These are phyloP conservation scores for Sacculina carcini DNA, from an alignment of 2,888 invertebrate species.

Conservation along the genomic window DNA sequence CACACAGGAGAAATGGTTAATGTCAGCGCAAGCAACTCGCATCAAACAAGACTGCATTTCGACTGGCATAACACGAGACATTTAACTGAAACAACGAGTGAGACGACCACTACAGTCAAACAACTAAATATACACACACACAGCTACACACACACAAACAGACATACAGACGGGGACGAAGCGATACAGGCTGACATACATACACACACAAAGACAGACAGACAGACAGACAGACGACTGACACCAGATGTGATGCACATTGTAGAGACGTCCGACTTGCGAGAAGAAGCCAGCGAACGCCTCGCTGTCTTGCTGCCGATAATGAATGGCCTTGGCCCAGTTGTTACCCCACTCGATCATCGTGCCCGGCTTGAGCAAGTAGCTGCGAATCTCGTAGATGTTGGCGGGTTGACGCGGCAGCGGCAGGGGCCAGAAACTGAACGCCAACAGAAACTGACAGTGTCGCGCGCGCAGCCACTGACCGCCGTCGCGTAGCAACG, in stretches of 20 bases:
- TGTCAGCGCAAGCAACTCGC: not conserved
- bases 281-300: constrained; percentile 95
- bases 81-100: not conserved
- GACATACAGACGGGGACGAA: not conserved
- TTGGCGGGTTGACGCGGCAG: constrained; percentile 40
- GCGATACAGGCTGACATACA: not conserved
- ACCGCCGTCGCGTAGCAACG: constrained; percentile 45
- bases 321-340: constrained; percentile 80
- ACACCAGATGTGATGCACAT: constrained; percentile 99
- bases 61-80: not conserved
- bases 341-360: constrained; percentile 99
- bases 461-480: constrained; percentile 57
- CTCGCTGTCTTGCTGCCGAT: constrained; percentile 67
- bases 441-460: constrained; percentile 73
- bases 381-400: constrained; percentile 80
- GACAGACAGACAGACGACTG: constrained; percentile 24
- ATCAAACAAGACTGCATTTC: not conserved
- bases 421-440: constrained; percentile 88
- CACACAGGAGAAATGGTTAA: constrained; percentile 6
- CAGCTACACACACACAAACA: not conserved
- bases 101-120: not conserved
- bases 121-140: not conserved
- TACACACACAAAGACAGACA: not conserved
- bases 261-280: constrained; percentile 82
- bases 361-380: constrained; percentile 82